Conservation (phyloP, 1,140 invertebrate species). For the Scaptomyza hsui region DNA sequence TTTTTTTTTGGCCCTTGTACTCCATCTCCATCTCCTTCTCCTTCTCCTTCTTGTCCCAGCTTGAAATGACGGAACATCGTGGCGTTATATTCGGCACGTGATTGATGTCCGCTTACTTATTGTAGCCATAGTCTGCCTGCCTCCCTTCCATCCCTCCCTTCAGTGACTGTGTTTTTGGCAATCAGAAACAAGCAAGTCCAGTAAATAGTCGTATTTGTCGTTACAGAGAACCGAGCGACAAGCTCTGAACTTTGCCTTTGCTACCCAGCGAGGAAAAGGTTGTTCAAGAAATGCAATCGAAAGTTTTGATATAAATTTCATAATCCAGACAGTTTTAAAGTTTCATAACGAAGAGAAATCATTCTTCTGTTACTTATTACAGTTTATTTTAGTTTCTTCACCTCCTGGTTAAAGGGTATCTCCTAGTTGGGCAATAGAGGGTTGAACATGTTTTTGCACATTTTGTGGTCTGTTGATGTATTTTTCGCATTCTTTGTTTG, state of each 20-base stretch:
- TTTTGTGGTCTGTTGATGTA: conserved; percentile 15
- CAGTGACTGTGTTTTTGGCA: conserved; percentile 26
- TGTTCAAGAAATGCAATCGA: neutral
- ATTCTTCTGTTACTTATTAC: too few relatives aligned
- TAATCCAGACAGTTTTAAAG: too few relatives aligned
- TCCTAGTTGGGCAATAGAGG: neutral
- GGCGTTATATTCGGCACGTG: conserved; percentile 54
- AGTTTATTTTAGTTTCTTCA: neutral
- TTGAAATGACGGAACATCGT: too few relatives aligned
- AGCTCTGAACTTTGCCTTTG: conserved; percentile 22
- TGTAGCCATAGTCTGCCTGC: conserved; percentile 20
- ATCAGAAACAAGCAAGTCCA: conserved; percentile 17
- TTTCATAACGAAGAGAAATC: too few relatives aligned
- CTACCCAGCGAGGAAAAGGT: neutral
- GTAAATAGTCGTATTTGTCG: conserved; percentile 30
- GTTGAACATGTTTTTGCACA: conserved; percentile 3
- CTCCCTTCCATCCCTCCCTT: neutral
- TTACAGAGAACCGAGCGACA: conserved; percentile 1
- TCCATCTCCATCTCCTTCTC: neutral
- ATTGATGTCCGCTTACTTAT: conserved; percentile 63
- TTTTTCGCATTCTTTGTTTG: conserved; percentile 28
- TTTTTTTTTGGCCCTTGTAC: neutral
- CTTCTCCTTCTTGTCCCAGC: too few relatives aligned
- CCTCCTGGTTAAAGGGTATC: neutral
- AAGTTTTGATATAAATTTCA: neutral